Base-by-base conservation (phyloP, 2,888 invertebrate genomes). In the Drosophila anceps region DNA sequence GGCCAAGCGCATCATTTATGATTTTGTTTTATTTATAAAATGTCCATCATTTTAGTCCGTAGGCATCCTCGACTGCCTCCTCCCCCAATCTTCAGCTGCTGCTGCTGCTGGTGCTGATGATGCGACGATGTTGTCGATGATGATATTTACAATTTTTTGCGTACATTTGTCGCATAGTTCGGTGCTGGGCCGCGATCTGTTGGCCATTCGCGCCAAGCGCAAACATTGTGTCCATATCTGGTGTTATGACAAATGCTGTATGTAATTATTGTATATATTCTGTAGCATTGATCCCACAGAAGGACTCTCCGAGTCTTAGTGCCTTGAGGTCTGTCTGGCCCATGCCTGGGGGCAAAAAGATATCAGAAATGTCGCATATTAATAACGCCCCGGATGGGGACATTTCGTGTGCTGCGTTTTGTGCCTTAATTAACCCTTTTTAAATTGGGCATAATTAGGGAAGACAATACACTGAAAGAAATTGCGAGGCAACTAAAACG, bases 401-500 rank as follows among this genome's bases (percentile, higher is more conserved):
- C 84, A 74, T 81, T 81, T 80, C 74, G 72, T 84, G 73, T 82
- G 87, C 79, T 84, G 68, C 84, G 80, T 85, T 88, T 84, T 86
- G 86, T 82, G 90, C 87, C 84, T 91, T 91, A 91, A 91, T 91
- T 91, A 91, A 90, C 89, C 90, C 88, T 91, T 90, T 90, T 90
- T 90, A 91, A 91, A 91, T 91, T 90, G 91, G 84, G 82, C 90
- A 90, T 90, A 90, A 89, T 89, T 89, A 89, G 86, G 83, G 70
- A 61, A 54, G 59, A 31, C 51, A 48, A 33, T 59, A 29, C 90
- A 87, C 88, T 82, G 72, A 43, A n/a, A 82, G 51, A 79, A 81
- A 48, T 29, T 20, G 13, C 0, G 1, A 4, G 18, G 6, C 4
- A 18, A 41, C 10, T 18, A 43, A 10, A 20, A 6, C 12, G 12